Conservation (phyloP, 2,888 invertebrate species). For the Ceratothoa steindachneri region DNA sequence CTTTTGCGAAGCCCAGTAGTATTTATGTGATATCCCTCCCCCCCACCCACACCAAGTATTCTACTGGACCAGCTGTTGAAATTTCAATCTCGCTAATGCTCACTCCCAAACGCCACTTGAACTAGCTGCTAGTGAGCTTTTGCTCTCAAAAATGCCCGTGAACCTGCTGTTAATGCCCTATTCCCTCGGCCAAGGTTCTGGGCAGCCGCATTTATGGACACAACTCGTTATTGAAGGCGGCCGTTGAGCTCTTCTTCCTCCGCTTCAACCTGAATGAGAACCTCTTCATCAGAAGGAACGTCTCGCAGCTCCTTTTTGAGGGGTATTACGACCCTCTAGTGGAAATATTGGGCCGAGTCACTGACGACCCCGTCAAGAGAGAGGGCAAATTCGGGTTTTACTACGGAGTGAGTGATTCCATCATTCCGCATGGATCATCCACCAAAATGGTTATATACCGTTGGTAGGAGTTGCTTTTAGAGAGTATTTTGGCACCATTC, state of each 20-base stretch:
- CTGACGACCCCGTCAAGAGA: conserved; percentile 29
- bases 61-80: too few relatives aligned
- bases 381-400: conserved; percentile 42
- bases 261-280: background rate
- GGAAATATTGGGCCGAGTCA: conserved; percentile 13
- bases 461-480: too few relatives aligned
- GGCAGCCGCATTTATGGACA: background rate
- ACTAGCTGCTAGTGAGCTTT: too few relatives aligned
- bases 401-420: conserved; percentile 15
- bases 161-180: too few relatives aligned
- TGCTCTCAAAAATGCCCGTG: too few relatives aligned
- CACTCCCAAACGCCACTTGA: too few relatives aligned
- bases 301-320: conserved; percentile 69
- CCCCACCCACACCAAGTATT: too few relatives aligned
- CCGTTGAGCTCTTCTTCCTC: background rate
- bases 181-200: too few relatives aligned
- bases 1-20: too few relatives aligned
- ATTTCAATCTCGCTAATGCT: too few relatives aligned
- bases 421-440: background rate
- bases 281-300: conserved; percentile 60
- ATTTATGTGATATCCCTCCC: too few relatives aligned
- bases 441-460: background rate
- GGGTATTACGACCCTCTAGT: conserved; percentile 74
- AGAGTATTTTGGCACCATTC: too few relatives aligned
- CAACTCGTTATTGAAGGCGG: background rate